Conservation (phyloP, 2,888 invertebrate genomes). For the Ochlodes sylvanus region DNA sequence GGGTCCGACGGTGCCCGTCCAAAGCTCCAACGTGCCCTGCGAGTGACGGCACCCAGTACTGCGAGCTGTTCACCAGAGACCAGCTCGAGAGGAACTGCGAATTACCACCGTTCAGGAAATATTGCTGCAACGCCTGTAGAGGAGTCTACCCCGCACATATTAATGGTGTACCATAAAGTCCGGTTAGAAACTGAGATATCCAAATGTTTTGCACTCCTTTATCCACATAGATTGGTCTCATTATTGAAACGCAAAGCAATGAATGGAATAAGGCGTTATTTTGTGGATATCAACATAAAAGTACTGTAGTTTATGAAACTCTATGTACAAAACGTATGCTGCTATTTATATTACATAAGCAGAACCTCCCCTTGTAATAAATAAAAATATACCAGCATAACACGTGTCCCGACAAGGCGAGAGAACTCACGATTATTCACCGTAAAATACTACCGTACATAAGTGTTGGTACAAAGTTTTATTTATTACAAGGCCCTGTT, state of each 20-base stretch:
- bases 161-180: conserved; percentile 21
- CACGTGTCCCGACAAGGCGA: too few species aligned
- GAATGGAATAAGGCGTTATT: too few species aligned
- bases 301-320: too few species aligned
- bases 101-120: conserved; percentile 82
- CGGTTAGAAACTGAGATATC: not conserved
- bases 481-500: too few species aligned
- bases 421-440: too few species aligned
- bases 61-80: conserved; percentile 69
- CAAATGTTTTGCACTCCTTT: not conserved
- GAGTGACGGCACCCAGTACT: conserved; percentile 76
- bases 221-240: not conserved
- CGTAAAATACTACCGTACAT: too few species aligned
- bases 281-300: too few species aligned
- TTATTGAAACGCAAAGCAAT: not conserved
- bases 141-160: conserved; percentile 47
- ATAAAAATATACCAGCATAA: too few species aligned
- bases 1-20: conserved; percentile 67
- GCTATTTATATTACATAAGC: too few species aligned
- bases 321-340: too few species aligned
- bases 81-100: conserved; percentile 82
- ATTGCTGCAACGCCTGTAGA: conserved; percentile 85
- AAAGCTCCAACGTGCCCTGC: conserved; percentile 53
- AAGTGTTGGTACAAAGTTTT: too few species aligned
- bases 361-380: too few species aligned